Base-by-base conservation (phyloP, 2,797 vertebrate genomes). In the Helostoma temminkii region DNA sequence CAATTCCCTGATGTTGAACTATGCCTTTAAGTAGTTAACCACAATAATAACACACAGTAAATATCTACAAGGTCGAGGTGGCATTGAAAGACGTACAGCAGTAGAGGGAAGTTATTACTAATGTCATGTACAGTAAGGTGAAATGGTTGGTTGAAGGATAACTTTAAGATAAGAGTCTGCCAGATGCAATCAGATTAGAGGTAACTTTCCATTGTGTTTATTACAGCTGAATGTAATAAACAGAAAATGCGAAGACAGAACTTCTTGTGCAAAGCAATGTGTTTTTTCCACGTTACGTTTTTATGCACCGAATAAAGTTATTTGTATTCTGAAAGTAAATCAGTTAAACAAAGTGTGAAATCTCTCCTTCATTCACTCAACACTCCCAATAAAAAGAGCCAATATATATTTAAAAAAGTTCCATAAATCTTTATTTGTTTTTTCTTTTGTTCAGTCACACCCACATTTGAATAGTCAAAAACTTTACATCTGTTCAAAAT, bases 381-480 rank as follows among this genome's bases (percentile, higher is more conserved):
- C 32, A 67, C 1, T 2, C 3, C 34, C 10, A 42, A 14, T n/a
- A 10, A 15, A 42, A 53, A 56, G 7, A 67, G 49, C 34, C 34
- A 32, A 85, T 37, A 79, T 15, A 25, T 56, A 66, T 71, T 87
- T 85, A 21, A 82, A 92, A 93, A 87, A 85, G 57, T 83, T 81
- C 86, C 80, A 78, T 84, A 89, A 85, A 91, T 78, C 80, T 94
- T 89, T 91, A 91, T 92, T 89, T 81, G 57, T 77, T 90, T n/a
- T 67, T 54, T 37, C 55, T 83, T 80, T 84, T 87, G 66, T 88
- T 85, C 65, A 78, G 53, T 82, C 86, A 88, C 82, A 89, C 61
- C 67, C 69, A 85, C 83, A 68, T 87, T 81, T 83, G 24, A 79
- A 76, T 77, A n/a, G 71, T 91, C 82, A 82, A 90, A 93, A 91